Percentiles rank a stretch among this genome's conserved stretches.
Evolutionary conservation across 2,797 vertebrate species (phyloP).

Genomic region (Tragopan temminckii): DNA sequence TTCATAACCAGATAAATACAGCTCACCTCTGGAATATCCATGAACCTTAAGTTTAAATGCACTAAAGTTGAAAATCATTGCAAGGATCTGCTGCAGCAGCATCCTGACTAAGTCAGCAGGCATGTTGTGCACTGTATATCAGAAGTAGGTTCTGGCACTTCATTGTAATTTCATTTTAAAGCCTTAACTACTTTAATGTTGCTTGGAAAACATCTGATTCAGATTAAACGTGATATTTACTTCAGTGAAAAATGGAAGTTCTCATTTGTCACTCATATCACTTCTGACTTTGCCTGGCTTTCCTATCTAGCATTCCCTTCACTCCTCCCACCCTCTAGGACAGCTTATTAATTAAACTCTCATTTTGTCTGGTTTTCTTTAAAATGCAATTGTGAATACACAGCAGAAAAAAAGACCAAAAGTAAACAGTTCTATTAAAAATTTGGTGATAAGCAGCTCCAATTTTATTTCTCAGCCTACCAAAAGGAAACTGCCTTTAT

Average conservation of each 20-base stretch:
- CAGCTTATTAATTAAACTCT: not conserved
- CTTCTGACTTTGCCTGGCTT: not conserved
- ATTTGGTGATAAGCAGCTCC: not conserved
- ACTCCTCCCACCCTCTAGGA: not conserved
- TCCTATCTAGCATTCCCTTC: not conserved
- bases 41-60: not conserved
- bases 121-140: not conserved
- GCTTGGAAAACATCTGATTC: not conserved
- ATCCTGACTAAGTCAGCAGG: not conserved
- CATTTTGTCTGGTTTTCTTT: not conserved
- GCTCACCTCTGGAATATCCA: not conserved
- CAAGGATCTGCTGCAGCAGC: not conserved
- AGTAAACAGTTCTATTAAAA: not conserved
- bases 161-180: not conserved
- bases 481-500: not conserved
- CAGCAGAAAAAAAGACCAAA: fast-evolving
- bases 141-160: not conserved
- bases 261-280: not conserved
- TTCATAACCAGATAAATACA: not conserved
- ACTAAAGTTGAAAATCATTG: not conserved
- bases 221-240: not conserved
- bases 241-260: constrained; percentile 1
- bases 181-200: not conserved
- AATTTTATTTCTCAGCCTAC: not conserved
- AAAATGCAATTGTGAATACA: not conserved